Evolutionary conservation across 1,140 invertebrate genomes (phyloP).

Genomic region (Maniola jurtina): DNA sequence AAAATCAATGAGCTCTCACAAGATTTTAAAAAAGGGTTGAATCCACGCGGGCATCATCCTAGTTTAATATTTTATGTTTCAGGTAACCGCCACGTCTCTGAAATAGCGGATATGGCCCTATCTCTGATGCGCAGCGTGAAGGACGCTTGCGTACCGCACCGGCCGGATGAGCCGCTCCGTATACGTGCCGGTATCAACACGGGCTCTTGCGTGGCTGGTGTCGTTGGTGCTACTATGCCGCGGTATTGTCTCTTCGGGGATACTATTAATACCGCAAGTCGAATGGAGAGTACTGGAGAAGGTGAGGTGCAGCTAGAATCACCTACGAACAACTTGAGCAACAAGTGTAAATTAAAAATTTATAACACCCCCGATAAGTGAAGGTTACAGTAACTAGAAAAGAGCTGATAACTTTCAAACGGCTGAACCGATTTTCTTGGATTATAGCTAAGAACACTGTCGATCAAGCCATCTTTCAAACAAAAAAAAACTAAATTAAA

Average conservation of each 20-base stretch:
- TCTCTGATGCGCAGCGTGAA: conserved; percentile 77
- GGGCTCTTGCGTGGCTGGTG: conserved; percentile 81
- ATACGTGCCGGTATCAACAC: conserved; percentile 82
- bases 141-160: conserved; percentile 80
- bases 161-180: conserved; percentile 77
- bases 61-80: neutral
- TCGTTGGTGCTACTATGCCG: conserved; percentile 83
- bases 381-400: too few species aligned
- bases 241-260: conserved; percentile 87
- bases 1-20: too few species aligned
- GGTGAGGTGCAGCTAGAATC: conserved; percentile 56
- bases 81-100: conserved; percentile 77
- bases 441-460: too few species aligned
- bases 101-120: conserved; percentile 82
- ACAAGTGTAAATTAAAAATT: too few species aligned
- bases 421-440: too few species aligned
- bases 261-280: conserved; percentile 91
- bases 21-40: too few species aligned
- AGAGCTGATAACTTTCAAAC: too few species aligned
- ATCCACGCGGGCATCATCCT: neutral
- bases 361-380: too few species aligned
- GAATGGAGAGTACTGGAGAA: conserved; percentile 92
- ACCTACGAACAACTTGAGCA: too few species aligned
- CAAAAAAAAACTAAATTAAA: too few species aligned
- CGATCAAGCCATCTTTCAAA: too few species aligned